phyloP scores from a whole-genome alignment of 2,113 vertebrate genomes.

The Plotosus lineatus region DNA sequence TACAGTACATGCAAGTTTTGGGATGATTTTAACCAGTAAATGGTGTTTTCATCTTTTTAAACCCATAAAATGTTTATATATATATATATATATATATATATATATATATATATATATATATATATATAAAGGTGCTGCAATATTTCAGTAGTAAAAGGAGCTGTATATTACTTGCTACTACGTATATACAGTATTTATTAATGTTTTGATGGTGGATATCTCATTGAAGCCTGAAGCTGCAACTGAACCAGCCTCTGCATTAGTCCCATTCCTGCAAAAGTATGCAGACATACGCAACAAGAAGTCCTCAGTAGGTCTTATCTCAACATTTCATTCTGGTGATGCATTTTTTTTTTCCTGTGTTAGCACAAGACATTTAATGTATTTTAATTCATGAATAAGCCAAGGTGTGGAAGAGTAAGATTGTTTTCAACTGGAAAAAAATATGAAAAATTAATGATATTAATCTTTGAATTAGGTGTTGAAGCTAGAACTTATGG shows the following conservation, averaged over 20 bases:
- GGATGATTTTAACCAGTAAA: too few relatives aligned
- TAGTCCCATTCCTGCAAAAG: constrained; percentile 93
- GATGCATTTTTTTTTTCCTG: not conserved
- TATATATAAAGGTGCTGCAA: too few relatives aligned
- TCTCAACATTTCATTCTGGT: not conserved
- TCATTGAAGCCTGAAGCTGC: constrained; percentile 84
- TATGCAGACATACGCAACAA: constrained; percentile 89
- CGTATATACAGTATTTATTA: too few relatives aligned
- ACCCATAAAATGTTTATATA: too few relatives aligned
- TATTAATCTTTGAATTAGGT: constrained; percentile 71
- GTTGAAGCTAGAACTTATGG: constrained; percentile 90
- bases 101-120: too few relatives aligned
- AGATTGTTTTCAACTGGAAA: not conserved
- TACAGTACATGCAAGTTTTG: too few relatives aligned
- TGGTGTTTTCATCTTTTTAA: too few relatives aligned
- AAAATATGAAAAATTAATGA: not conserved
- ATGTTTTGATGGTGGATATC: not conserved
- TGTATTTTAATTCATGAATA: not conserved
- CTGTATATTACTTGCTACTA: too few relatives aligned
- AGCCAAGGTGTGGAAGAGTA: not conserved
- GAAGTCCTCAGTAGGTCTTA: constrained; percentile 84
- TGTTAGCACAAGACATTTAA: not conserved
- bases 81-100: not conserved
- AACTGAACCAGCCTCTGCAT: constrained; percentile 81
- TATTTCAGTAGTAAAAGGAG: too few relatives aligned